Percentiles rank a stretch among this genome's conserved stretches.
These are phyloP conservation scores for Sitodiplosis mosellana DNA, from an alignment of 1,140 invertebrate species.

Conservation along the genomic window DNA sequence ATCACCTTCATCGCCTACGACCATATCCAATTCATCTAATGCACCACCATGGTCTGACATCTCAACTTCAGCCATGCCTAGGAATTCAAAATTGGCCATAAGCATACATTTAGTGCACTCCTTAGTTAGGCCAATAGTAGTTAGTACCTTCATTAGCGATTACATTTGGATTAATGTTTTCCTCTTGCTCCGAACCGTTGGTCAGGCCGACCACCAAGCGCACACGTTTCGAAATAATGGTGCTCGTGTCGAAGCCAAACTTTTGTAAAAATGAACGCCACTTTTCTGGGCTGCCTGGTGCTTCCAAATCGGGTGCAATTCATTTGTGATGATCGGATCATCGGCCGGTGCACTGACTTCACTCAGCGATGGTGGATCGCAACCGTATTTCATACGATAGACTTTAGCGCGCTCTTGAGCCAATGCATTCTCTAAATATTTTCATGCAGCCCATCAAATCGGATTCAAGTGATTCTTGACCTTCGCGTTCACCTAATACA, in stretches of 20 bases:
- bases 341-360: slow-evolving; percentile 65
- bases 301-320: slow-evolving; percentile 47
- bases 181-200: slow-evolving; percentile 65
- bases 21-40: slow-evolving; percentile 49
- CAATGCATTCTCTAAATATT: slow-evolving; percentile 97
- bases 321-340: slow-evolving; percentile 43
- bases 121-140: too few relatives aligned
- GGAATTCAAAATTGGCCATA: slow-evolving; percentile 91
- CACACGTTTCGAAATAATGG: slow-evolving; percentile 93
- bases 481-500: slow-evolving; percentile 98
- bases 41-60: slow-evolving; percentile 73
- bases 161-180: slow-evolving; percentile 35
- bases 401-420: slow-evolving; percentile 96
- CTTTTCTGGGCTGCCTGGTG: slow-evolving; percentile 53
- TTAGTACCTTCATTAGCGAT: slow-evolving; percentile 48
- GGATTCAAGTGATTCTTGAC: slow-evolving; percentile 97
- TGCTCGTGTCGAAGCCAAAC: slow-evolving; percentile 98
- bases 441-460: slow-evolving; percentile 97
- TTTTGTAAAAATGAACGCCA: slow-evolving; percentile 83
- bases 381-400: slow-evolving; percentile 91
- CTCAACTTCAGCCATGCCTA: slow-evolving; percentile 64
- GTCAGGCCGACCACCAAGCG: slow-evolving; percentile 77
- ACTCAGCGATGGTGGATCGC: slow-evolving; percentile 68
- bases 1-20: slow-evolving; percentile 37
- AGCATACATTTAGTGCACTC: too few relatives aligned